Conservation (phyloP, 2,797 vertebrate genomes). For the Clarias pachynema region DNA sequence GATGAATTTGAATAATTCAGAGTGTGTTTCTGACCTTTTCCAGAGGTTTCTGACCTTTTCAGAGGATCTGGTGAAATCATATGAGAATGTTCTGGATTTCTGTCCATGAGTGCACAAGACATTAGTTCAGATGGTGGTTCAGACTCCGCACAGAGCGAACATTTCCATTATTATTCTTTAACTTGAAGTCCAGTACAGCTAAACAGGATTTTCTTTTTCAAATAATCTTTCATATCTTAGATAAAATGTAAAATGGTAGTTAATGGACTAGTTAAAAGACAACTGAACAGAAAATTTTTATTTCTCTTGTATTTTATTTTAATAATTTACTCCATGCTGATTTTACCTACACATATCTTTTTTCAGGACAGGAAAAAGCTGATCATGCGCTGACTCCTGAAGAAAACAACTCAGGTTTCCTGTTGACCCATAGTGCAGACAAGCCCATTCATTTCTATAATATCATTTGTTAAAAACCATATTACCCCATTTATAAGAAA, state of each 20-base stretch:
- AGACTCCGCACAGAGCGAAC: constrained; percentile 9
- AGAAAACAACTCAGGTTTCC: neutral
- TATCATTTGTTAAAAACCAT: constrained; percentile 14
- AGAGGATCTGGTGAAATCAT: constrained; percentile 25
- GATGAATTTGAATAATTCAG: constrained; percentile 39
- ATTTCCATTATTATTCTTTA: constrained; percentile 15
- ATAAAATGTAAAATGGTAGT: neutral
- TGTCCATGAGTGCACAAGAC: constrained; percentile 11
- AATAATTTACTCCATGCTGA: neutral
- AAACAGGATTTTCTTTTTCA: neutral
- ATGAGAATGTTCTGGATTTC: constrained; percentile 16
- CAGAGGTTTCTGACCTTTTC: constrained; percentile 32
- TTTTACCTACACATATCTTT: constrained; percentile 44
- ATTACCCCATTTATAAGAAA: constrained; percentile 41
- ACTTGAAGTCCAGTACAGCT: neutral
- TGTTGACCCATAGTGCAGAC: neutral
- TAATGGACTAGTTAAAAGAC: neutral
- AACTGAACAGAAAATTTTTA: neutral
- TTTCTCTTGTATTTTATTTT: neutral
- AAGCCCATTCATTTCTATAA: neutral
- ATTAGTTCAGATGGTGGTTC: neutral
- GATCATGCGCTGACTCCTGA: neutral
- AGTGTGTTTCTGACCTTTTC: constrained; percentile 34
- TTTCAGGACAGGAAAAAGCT: neutral
- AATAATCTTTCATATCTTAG: neutral